A percentile compares a stretch with the other conserved stretches of the same genome.
Evolutionary conservation across 1,140 invertebrate genomes (phyloP).

Genomic region (Aleiodes sp.): DNA sequence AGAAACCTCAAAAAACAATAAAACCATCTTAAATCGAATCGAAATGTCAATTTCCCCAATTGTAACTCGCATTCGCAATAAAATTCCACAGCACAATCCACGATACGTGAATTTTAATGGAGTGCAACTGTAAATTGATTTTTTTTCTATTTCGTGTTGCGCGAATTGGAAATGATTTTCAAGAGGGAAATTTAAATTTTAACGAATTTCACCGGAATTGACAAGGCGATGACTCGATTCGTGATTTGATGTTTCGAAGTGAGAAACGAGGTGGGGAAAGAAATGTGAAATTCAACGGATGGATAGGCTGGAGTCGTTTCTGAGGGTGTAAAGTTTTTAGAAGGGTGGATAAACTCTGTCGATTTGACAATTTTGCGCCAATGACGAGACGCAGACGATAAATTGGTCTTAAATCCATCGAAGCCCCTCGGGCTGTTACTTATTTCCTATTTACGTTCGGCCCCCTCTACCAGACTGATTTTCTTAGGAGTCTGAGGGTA

Average conservation of each 20-base stretch:
- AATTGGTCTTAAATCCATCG: slow-evolving; percentile 64
- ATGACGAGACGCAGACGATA: slow-evolving; percentile 57
- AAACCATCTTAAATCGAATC: no score
- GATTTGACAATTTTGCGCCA: slow-evolving; percentile 64
- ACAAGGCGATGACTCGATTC: not conserved
- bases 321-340: not conserved
- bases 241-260: not conserved
- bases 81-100: no score
- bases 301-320: not conserved
- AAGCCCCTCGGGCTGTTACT: slow-evolving; percentile 60
- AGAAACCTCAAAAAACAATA: no score
- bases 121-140: no score
- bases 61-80: no score
- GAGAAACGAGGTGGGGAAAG: not conserved
- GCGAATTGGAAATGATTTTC: not conserved
- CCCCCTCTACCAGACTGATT: slow-evolving; percentile 31
- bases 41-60: no score
- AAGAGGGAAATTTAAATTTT: not conserved
- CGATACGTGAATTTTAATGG: no score
- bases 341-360: slow-evolving; percentile 32
- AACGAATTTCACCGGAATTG: not conserved
- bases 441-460: slow-evolving; percentile 64
- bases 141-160: not conserved
- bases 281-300: slow-evolving; percentile 1
- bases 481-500: not conserved